Percentiles rank a stretch among this genome's conserved stretches.
These are phyloP conservation scores for Oscarella lobularis DNA, from an alignment of 37 sponge, comb jelly and placozoan genomes.

Conservation along the genomic window DNA sequence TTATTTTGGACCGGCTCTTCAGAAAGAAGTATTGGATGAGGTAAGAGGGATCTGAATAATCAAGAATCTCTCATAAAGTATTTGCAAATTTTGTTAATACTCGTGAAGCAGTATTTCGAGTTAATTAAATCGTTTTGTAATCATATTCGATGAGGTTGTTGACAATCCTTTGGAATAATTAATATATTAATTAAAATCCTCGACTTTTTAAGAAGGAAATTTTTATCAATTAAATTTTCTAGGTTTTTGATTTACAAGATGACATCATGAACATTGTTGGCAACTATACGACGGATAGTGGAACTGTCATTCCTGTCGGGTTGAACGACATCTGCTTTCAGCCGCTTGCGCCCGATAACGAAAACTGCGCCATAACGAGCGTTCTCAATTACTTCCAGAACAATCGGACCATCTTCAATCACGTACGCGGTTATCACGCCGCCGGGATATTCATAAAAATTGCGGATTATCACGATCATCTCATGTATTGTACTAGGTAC, in stretches of 20 bases:
- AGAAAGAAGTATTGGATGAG: slow-evolving; percentile 23
- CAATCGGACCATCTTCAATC: slow-evolving; percentile 24
- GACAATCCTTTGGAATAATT: too few relatives aligned
- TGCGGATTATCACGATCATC: not conserved
- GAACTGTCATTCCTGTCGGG: too few relatives aligned
- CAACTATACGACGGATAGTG: slow-evolving; percentile 15
- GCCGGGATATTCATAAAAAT: not conserved
- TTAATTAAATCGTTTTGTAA: too few relatives aligned
- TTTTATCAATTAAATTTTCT: not conserved
- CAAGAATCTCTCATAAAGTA: not conserved
- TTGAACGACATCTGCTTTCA: slow-evolving; percentile 85
- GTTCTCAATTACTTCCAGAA: slow-evolving; percentile 98
- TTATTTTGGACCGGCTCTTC: slow-evolving; percentile 70
- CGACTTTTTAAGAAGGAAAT: too few relatives aligned
- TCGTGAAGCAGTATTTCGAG: not conserved
- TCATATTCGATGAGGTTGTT: too few relatives aligned
- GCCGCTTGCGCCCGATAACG: slow-evolving; percentile 55
- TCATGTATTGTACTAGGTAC: not conserved
- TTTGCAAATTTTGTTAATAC: not conserved
- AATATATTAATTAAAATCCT: too few relatives aligned
- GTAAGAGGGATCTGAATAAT: slow-evolving; percentile 26
- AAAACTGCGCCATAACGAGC: slow-evolving; percentile 68
- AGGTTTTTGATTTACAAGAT: slow-evolving; percentile 45
- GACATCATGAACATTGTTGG: slow-evolving; percentile 17
- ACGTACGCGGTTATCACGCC: not conserved